Conservation (phyloP, 2,888 invertebrate genomes). For the Asteroscopus sphinx region DNA sequence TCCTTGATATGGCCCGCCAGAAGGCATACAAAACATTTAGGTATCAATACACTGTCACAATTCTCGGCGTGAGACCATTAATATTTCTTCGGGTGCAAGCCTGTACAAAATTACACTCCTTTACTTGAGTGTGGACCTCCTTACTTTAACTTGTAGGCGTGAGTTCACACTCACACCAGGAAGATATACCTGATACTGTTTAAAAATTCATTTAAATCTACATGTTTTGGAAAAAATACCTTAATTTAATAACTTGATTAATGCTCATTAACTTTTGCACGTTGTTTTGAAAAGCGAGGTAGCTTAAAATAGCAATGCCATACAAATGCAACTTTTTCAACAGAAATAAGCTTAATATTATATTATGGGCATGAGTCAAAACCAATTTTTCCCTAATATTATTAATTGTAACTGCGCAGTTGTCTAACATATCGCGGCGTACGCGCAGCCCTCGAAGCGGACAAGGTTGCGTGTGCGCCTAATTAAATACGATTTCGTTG, state of each 20-base stretch:
- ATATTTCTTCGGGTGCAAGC: constrained; percentile 17
- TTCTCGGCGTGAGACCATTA: constrained; percentile 10
- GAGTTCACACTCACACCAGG: too few species aligned
- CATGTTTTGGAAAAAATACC: too few species aligned
- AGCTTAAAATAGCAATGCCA: too few species aligned
- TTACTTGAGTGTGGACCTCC: constrained; percentile 29
- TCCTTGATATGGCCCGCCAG: too few species aligned
- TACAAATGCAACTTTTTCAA: not conserved
- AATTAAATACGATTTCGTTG: constrained; percentile 57
- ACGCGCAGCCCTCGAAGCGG: constrained; percentile 55
- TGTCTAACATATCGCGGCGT: constrained; percentile 62
- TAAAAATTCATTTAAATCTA: too few species aligned
- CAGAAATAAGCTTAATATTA: constrained; percentile 5
- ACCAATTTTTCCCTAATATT: constrained; percentile 61
- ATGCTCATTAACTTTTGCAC: too few species aligned
- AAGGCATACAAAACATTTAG: too few species aligned
- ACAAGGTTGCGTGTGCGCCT: constrained; percentile 66
- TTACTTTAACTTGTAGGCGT: too few species aligned
- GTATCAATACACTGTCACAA: too few species aligned
- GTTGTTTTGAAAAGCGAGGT: too few species aligned
- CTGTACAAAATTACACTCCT: constrained; percentile 16
- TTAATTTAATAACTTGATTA: too few species aligned
- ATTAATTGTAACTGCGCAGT: constrained; percentile 74
- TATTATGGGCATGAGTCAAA: constrained; percentile 43
- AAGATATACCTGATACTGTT: too few species aligned